Evolutionary conservation across 2,888 invertebrate genomes (phyloP), one percentile per base, ranked within the genome.

Genomic region (Nymphalis c-album): DNA sequence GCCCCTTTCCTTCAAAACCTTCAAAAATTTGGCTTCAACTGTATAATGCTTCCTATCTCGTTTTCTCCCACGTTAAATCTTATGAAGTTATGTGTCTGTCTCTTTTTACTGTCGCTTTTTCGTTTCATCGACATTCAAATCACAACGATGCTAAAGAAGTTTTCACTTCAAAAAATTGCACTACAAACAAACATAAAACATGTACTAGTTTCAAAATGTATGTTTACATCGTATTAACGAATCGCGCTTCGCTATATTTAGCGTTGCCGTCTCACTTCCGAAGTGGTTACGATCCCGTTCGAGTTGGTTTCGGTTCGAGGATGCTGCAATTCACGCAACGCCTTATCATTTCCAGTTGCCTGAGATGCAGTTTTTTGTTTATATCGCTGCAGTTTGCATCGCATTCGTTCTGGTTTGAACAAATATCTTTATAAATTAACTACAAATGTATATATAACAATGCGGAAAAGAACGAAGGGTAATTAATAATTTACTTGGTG

Each of bases 161-260:
- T n/a, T n/a, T n/a, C n/a, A n/a, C n/a, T n/a, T n/a, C n/a, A n/a
- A 22, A 22, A 22, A 22, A 22, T 10, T 40, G 35, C 35, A 47
- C 17, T n/a, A 8, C n/a, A 57, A 35, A 35, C n/a, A 16, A 8
- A 48, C 18, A 35, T 57, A 7, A 20, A 35, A 31, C 22, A n/a
- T 51, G 51, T 2, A 20, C 10, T 4, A 5, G 8, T 6, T 17
- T 17, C 35, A 20, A 20, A 20, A 20, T 20, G 20, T 50, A 18
- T 50, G 53, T 53, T 53, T 48, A 17, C 17, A 17, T 74, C 73
- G 72, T 79, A 76, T 77, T 67, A 64, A 63, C 73, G 73, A 79
- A 75, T 75, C 76, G 75, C 72, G 62, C 60, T 60, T 61, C 17
- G 26, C 79, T 82, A 82, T 78, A 78, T 79, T 75, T 81, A 81